Percentiles rank a stretch among this genome's conserved stretches.
These are phyloP conservation scores for Pseudoips prasinana DNA, from an alignment of 2,888 invertebrate species.

Conservation along the genomic window DNA sequence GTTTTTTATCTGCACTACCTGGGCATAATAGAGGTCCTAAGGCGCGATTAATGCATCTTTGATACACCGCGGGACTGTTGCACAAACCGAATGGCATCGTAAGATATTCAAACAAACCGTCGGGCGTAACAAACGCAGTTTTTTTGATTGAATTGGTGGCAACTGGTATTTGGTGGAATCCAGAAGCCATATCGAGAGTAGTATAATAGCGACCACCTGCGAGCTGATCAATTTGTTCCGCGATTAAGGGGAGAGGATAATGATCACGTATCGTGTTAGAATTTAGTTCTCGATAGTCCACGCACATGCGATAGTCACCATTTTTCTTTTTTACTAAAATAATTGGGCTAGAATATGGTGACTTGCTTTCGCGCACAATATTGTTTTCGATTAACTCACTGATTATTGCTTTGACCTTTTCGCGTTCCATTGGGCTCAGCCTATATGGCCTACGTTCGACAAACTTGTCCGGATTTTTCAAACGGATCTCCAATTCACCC, in stretches of 20 bases:
- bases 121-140: constrained; percentile 36
- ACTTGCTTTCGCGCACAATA: too few species aligned
- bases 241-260: constrained; percentile 1
- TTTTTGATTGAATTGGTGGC: constrained; percentile 26
- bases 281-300: too few species aligned
- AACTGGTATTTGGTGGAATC: constrained; percentile 27
- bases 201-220: constrained; percentile 7
- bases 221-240: constrained; percentile 4
- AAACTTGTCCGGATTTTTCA: background rate
- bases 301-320: too few species aligned
- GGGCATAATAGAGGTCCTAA: constrained; percentile 3
- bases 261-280: too few species aligned
- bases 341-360: too few species aligned
- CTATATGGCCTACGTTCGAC: constrained; percentile 1
- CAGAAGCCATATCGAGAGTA: constrained; percentile 15
- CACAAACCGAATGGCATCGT: constrained; percentile 37
- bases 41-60: constrained; percentile 6
- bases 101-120: constrained; percentile 35
- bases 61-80: constrained; percentile 27
- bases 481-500: too few species aligned
- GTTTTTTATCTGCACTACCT: too few species aligned
- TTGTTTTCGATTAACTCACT: too few species aligned
- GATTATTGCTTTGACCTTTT: too few species aligned
- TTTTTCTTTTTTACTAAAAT: too few species aligned
- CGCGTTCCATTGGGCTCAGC: too few species aligned